These are phyloP conservation scores for Ypsolopha scabrella DNA, from an alignment of 2,888 invertebrate genomes.

Conservation along the genomic window DNA sequence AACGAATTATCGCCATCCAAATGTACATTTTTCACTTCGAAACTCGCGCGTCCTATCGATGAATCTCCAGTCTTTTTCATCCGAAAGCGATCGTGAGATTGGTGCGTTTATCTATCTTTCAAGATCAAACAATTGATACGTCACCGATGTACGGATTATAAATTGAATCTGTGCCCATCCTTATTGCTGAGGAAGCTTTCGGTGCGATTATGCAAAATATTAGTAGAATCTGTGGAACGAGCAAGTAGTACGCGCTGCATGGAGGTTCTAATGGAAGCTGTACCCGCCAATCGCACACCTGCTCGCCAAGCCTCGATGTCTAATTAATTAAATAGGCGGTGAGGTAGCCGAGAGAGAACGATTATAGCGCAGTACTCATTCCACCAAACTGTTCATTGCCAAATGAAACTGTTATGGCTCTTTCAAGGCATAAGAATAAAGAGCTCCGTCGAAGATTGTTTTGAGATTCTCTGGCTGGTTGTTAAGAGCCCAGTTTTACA, in stretches of 20 bases:
- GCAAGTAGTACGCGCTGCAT: not conserved
- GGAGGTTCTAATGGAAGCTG: not conserved
- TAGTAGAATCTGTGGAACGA: not conserved
- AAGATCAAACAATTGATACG: constrained; percentile 67
- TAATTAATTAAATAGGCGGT: constrained; percentile 52
- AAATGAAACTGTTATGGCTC: constrained; percentile 22
- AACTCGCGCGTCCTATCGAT: constrained; percentile 62
- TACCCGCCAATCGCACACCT: constrained; percentile 12
- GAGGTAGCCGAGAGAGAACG: constrained; percentile 9
- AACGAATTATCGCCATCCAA: constrained; percentile 72
- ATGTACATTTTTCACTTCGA: constrained; percentile 70
- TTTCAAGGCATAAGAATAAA: constrained; percentile 11
- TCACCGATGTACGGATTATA: constrained; percentile 62
- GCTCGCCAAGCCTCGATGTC: constrained; percentile 19
- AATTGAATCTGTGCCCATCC: constrained; percentile 57
- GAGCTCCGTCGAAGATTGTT: not conserved
- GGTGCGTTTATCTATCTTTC: constrained; percentile 65
- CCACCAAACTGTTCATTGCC: constrained; percentile 26
- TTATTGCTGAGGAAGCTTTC: constrained; percentile 18
- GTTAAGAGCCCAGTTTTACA: not conserved
- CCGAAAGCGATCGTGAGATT: constrained; percentile 51
- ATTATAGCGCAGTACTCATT: constrained; percentile 25
- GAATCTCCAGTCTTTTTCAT: constrained; percentile 64
- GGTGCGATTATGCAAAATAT: constrained; percentile 14
- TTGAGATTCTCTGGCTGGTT: not conserved